Percentiles rank a stretch among this genome's conserved stretches.
Evolutionary conservation across 2,797 vertebrate genomes (phyloP).

Genomic region (Sylvia borin): DNA sequence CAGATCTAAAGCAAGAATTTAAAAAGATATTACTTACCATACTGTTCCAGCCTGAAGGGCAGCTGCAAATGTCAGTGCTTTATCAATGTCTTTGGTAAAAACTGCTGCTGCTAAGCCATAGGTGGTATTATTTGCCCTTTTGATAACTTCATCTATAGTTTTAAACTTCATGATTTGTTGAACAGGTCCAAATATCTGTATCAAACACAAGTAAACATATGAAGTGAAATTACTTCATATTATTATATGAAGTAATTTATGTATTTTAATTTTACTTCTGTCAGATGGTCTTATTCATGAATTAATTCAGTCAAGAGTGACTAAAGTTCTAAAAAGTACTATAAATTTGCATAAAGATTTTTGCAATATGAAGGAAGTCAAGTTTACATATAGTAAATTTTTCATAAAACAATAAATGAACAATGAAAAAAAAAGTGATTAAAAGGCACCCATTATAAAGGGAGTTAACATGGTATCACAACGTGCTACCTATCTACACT

Average conservation of each 20-base stretch:
- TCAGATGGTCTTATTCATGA: background rate
- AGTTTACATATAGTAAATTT: background rate
- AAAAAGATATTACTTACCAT: slow-evolving; percentile 76
- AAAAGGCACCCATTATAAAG: background rate
- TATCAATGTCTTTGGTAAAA: slow-evolving; percentile 88
- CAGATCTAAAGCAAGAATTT: background rate
- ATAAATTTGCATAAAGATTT: background rate
- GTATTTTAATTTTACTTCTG: background rate
- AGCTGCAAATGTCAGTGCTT: slow-evolving; percentile 83
- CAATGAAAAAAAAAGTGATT: background rate
- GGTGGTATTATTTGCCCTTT: slow-evolving; percentile 85
- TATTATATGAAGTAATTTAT: background rate
- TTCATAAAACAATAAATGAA: background rate
- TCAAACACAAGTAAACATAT: background rate
- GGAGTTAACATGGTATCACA: background rate
- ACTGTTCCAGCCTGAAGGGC: slow-evolving; percentile 88
- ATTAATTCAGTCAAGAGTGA: background rate
- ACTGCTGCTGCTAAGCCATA: slow-evolving; percentile 88
- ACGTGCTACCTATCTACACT: background rate
- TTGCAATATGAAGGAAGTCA: background rate
- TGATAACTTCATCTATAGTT: slow-evolving; percentile 84
- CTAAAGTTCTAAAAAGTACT: background rate
- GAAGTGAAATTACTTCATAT: background rate
- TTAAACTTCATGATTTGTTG: slow-evolving; percentile 90
- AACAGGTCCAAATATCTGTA: slow-evolving; percentile 90